Conservation (phyloP, 1,140 invertebrate species). For the Lepidurus packardi region DNA sequence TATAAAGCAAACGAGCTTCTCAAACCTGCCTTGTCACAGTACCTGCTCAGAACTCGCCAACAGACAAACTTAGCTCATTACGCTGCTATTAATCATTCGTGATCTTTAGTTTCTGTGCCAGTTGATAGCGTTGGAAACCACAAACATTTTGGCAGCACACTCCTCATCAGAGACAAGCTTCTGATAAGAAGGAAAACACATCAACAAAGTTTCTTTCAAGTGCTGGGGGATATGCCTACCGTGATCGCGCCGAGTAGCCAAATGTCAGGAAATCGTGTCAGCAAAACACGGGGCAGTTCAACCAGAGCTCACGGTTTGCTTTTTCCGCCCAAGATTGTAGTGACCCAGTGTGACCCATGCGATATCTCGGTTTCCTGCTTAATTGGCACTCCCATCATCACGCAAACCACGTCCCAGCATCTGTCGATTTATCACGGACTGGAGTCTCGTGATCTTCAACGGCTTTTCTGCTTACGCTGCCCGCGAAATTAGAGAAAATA, state of each 20-base stretch:
- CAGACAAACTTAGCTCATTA: neutral
- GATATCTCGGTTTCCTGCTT: neutral
- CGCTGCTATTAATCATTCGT: too few relatives aligned
- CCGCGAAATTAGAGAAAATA: neutral
- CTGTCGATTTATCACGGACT: neutral
- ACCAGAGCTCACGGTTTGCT: neutral
- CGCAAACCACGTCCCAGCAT: neutral
- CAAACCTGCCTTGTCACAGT: neutral
- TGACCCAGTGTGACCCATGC: neutral
- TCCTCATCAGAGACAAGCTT: too few relatives aligned
- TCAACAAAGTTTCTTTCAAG: neutral
- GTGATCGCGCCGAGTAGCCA: neutral
- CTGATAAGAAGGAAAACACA: neutral
- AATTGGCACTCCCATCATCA: neutral
- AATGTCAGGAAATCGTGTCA: neutral
- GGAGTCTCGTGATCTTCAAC: neutral
- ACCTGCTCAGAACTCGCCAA: neutral
- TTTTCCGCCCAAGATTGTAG: conserved; percentile 5
- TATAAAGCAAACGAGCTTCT: neutral
- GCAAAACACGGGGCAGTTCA: conserved; percentile 4
- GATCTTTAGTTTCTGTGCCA: too few relatives aligned
- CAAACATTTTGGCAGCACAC: too few relatives aligned
- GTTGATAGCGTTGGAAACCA: too few relatives aligned
- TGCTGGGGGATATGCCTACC: neutral
- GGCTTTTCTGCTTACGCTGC: conserved; percentile 1